Conservation (phyloP, 2,888 invertebrate species). For the Ochlodes sylvanus region DNA sequence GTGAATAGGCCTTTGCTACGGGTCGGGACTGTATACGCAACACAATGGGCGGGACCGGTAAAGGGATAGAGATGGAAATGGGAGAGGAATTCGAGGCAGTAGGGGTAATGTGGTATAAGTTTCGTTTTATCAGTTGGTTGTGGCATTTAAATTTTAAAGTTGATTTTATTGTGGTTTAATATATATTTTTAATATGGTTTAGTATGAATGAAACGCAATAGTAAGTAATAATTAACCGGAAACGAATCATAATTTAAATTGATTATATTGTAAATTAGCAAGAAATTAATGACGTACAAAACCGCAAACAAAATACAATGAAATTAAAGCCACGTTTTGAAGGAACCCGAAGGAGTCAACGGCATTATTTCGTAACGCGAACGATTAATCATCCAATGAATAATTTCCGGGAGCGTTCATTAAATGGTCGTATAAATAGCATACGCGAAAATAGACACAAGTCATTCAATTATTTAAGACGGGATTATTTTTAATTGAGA, state of each 20-base stretch:
- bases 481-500: not conserved
- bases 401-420: conserved; percentile 27
- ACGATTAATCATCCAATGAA: conserved; percentile 34
- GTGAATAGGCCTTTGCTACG: conserved; percentile 72
- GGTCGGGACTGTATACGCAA: conserved; percentile 63
- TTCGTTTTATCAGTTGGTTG: not conserved
- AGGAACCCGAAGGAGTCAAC: conserved; percentile 23
- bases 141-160: not conserved
- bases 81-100: not conserved
- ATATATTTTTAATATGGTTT: too few relatives aligned
- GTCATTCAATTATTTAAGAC: conserved; percentile 8
- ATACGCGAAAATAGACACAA: conserved; percentile 27
- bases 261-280: too few relatives aligned
- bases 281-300: not conserved
- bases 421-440: conserved; percentile 28
- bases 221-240: too few relatives aligned
- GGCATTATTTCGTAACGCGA: conserved; percentile 17
- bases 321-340: not conserved
- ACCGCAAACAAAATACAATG: too few relatives aligned
- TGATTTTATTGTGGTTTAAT: too few relatives aligned
- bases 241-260: too few relatives aligned
- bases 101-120: not conserved
- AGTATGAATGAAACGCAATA: too few relatives aligned
- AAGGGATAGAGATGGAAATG: conserved; percentile 30
- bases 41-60: conserved; percentile 52